Base-by-base conservation (phyloP, 2,888 invertebrate genomes). In the Agrotis puta region DNA sequence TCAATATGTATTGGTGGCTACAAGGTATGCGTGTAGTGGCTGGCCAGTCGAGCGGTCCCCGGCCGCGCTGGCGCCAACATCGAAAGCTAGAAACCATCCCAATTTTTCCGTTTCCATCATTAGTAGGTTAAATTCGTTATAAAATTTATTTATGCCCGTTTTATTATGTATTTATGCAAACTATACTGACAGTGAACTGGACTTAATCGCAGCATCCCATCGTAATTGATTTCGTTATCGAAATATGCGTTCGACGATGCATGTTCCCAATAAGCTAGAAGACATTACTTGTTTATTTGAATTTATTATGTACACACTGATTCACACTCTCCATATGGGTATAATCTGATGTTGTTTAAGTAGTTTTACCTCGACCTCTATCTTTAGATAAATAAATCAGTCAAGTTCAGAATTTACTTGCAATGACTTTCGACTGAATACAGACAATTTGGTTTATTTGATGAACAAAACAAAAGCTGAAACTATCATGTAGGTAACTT, bases 81-180 rank as follows among this genome's bases (percentile, higher is more conserved):
- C 87, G 89, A 90, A 90, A 91, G 88, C 86, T 88, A 85, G 78
- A 86, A 86, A 85, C 87, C 86, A 90, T 90, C 90, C 87, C 88
- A 90, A 88, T 89, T 91, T 91, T 91, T 90, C 87, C 87, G 87
- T 88, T 88, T 90, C 86, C 88, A 90, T 89, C 87, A 88, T 88
- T 90, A 90, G 89, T 88, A 86, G 88, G 83, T 86, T 85, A 86
- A 87, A 87, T 88, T 85, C 86, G 84, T 89, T 85, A 87, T 89
- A 87, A 89, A 88, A 90, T 89, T 85, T 88, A 89, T 88, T 87
- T 84, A 85, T 88, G 88, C 89, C 86, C 86, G 87, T 90, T 90
- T 90, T 88, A 88, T 86, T 87, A 90, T 89, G 85, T 88, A 89
- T 91, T 90, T 92, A 92, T 92, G 91, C 92, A 91, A 92, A 91